These are phyloP conservation scores for Acholoe squamosa DNA, from an alignment of 2,888 invertebrate genomes.

Conservation along the genomic window DNA sequence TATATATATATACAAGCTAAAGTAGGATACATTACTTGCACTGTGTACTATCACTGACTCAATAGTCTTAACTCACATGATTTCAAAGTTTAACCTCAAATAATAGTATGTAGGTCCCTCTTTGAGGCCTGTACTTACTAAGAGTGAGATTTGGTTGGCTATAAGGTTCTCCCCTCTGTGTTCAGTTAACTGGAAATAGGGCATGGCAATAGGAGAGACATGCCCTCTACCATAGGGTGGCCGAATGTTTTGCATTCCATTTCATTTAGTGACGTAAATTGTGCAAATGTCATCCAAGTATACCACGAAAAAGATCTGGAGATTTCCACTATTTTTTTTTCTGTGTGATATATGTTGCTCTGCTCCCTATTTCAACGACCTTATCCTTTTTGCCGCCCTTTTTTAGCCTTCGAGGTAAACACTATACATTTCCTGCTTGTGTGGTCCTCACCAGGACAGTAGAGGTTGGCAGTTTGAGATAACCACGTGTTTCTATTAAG, in stretches of 20 bases:
- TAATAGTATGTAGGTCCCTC: too few relatives aligned
- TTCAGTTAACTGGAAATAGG: slow-evolving; percentile 45
- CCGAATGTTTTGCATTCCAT: slow-evolving; percentile 55
- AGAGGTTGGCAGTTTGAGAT: neutral
- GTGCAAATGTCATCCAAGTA: neutral
- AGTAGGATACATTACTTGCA: too few relatives aligned
- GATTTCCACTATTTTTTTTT: neutral
- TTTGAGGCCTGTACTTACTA: too few relatives aligned
- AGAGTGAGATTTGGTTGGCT: neutral
- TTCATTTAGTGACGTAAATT: neutral
- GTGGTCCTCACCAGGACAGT: neutral
- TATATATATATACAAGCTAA: too few relatives aligned
- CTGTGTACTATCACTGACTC: too few relatives aligned
- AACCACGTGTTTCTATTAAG: neutral
- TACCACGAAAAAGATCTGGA: neutral
- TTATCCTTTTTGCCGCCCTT: neutral
- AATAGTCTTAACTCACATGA: too few relatives aligned
- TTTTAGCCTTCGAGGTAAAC: neutral
- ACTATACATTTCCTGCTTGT: neutral
- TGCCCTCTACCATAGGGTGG: slow-evolving; percentile 13
- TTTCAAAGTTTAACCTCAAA: too few relatives aligned
- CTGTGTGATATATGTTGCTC: too few relatives aligned
- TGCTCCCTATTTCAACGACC: too few relatives aligned
- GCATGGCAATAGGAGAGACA: slow-evolving; percentile 11
- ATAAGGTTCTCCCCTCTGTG: neutral